phyloP scores from a whole-genome alignment of 2,797 vertebrate species.

The Carduelis carduelis region DNA sequence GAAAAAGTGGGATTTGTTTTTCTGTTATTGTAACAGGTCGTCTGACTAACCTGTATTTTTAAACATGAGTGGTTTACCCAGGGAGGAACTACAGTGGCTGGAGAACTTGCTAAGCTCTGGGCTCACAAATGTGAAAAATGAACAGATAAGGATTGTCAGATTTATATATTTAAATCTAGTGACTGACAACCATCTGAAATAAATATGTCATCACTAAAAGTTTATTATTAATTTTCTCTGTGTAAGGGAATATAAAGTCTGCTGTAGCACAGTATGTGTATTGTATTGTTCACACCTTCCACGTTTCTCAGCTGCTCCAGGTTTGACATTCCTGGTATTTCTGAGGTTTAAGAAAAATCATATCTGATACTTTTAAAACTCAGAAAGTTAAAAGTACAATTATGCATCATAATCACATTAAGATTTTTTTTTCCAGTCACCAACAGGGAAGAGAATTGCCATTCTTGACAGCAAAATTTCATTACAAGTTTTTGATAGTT shows the following conservation, averaged over 20 bases:
- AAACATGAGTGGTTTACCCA: not conserved
- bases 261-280: not conserved
- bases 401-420: not conserved
- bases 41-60: not conserved
- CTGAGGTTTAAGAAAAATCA: not conserved
- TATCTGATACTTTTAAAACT: not conserved
- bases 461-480: not conserved
- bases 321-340: not conserved
- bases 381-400: not conserved
- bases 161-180: not conserved
- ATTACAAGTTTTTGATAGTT: not conserved
- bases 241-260: not conserved
- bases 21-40: not conserved
- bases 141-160: not conserved
- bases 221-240: not conserved
- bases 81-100: not conserved
- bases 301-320: not conserved
- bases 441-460: not conserved
- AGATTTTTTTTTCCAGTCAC: not conserved
- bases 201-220: not conserved
- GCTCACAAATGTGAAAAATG: not conserved
- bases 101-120: not conserved
- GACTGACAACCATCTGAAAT: not conserved
- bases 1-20: not conserved
- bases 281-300: not conserved